Conservation (phyloP, 2,113 vertebrate genomes). For the Callaeas wilsoni region DNA sequence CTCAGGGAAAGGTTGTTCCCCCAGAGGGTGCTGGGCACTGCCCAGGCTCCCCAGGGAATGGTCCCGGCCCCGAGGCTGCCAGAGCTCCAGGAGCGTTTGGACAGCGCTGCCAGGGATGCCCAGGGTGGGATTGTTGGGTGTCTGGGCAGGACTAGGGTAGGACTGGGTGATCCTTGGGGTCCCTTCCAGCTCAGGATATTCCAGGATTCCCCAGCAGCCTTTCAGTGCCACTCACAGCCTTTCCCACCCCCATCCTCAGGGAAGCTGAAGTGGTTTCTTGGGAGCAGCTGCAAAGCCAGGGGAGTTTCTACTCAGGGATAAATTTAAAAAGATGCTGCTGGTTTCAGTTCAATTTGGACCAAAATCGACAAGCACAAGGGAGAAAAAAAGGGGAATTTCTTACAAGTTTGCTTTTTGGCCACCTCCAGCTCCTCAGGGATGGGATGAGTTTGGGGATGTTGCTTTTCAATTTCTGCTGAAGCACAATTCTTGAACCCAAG, state of each 20-base stretch:
- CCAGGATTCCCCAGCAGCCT: background rate
- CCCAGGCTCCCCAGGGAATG: background rate
- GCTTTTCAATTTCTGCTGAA: background rate
- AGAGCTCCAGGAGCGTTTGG: background rate
- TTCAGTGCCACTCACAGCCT: background rate
- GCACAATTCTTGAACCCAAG: background rate
- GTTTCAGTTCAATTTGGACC: slow-evolving; percentile 3
- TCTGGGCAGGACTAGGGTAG: background rate
- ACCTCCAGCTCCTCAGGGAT: background rate
- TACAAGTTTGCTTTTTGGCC: background rate
- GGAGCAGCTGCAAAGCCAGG: slow-evolving; percentile 5
- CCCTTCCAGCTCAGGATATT: background rate
- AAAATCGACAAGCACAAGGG: background rate
- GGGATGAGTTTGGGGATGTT: background rate
- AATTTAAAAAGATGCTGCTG: background rate
- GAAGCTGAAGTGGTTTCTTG: background rate
- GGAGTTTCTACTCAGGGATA: background rate
- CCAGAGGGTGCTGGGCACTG: background rate
- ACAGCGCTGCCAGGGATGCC: rapidly evolving
- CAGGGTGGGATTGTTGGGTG: background rate
- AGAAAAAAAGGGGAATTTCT: background rate
- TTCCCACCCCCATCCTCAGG: background rate
- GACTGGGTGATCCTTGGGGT: background rate
- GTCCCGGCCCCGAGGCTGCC: background rate
- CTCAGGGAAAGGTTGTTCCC: background rate